Evolutionary conservation across 2,888 invertebrate genomes (phyloP), one percentile per base, ranked within the genome.

Genomic region (Lithophane socia): DNA sequence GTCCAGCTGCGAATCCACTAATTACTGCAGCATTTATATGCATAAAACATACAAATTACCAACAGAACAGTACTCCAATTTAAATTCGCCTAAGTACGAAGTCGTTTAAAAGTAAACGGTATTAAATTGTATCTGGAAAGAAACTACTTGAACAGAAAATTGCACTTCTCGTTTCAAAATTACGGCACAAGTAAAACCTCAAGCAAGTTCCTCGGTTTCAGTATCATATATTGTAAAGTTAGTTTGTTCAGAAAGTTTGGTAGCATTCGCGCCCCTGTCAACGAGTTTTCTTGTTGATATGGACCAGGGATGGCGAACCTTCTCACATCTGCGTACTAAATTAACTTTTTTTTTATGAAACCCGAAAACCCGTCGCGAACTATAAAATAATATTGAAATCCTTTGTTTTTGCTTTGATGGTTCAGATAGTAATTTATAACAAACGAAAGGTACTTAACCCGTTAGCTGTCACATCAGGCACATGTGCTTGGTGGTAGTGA

Each of bases 171-270:
- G 86, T 77, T 87, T 82, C 86, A 86, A 83, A 90, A 88, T 89
- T 90, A 89, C 79, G 72, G 83, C 77, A 72, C 73, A 80, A 81
- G 61, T 80, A 73, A 80, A 86, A 86, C 85, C 84, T 18, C 73
- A 16, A 61, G 13, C 64, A 80, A 85, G 83, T 91, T 89, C 82
- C 77, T 79, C 81, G 75, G 77, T 75, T 77, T 71, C 75, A 77
- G 75, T 77, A 83, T 79, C 89, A 88, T 91, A 91, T 89, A 91
- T 91, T 87, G 79, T 80, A 76, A 91, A 91, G 85, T 89, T 90
- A 65, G 68, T 76, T 77, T 74, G 76, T 76, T 68, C 65, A 70
- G 71, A 67, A 79, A 80, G 65, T 68, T 71, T 21, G 42, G 58
- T 47, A 68, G 65, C 49, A 70, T 85, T 85, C 69, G 52, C 47